These are phyloP conservation scores for Micromesistius poutassou DNA, from an alignment of 2,797 vertebrate genomes.

Conservation along the genomic window DNA sequence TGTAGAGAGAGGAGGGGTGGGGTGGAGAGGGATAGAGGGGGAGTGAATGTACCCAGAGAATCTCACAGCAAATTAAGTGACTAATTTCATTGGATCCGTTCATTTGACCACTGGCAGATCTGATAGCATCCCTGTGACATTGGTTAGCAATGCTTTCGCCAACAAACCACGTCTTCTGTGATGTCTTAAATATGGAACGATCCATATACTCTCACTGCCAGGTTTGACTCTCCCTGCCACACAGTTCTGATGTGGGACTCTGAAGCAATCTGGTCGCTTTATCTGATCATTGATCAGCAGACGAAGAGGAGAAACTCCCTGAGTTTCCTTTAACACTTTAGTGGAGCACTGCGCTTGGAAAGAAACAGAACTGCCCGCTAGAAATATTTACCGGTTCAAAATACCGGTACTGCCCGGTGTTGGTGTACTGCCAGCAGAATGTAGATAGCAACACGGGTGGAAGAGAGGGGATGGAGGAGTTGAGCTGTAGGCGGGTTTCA, in stretches of 20 bases:
- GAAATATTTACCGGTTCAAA: neutral
- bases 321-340: neutral
- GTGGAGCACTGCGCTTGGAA: neutral
- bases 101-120: slow-evolving; percentile 60
- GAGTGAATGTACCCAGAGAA: slow-evolving; percentile 34
- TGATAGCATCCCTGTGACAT: slow-evolving; percentile 56
- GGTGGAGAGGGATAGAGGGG: slow-evolving; percentile 6
- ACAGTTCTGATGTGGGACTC: slow-evolving; percentile 11
- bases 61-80: slow-evolving; percentile 54
- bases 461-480: neutral
- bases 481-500: neutral
- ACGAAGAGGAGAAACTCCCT: neutral
- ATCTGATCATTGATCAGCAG: neutral
- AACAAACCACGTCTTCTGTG: slow-evolving; percentile 46
- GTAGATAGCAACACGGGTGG: neutral
- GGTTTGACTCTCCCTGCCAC: slow-evolving; percentile 15
- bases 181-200: slow-evolving; percentile 51
- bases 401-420: neutral
- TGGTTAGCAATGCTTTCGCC: slow-evolving; percentile 53
- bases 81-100: slow-evolving; percentile 68
- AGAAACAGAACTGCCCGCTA: neutral
- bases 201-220: slow-evolving; percentile 23
- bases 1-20: slow-evolving; percentile 34
- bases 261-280: neutral
- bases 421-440: neutral